These are phyloP conservation scores for Tridacna crocea DNA, from an alignment of 2,888 invertebrate genomes.

Conservation along the genomic window DNA sequence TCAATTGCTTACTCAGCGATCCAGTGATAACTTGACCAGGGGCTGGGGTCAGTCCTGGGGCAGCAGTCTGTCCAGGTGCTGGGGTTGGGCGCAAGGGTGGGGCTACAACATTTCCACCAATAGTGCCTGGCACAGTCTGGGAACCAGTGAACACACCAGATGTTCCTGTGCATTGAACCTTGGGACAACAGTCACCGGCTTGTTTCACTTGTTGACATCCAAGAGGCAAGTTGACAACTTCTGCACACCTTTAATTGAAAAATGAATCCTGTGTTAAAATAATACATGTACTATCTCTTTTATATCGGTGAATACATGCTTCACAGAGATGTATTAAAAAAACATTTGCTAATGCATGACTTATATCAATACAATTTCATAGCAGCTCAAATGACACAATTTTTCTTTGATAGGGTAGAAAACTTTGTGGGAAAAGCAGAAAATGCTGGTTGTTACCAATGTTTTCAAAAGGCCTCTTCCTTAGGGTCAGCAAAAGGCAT, in stretches of 20 bases:
- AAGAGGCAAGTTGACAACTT: slow-evolving; percentile 70
- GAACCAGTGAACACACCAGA: slow-evolving; percentile 71
- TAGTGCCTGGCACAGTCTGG: slow-evolving; percentile 68
- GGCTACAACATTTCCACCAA: slow-evolving; percentile 71
- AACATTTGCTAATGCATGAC: no score
- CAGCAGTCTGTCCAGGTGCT: slow-evolving; percentile 55
- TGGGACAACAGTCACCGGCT: slow-evolving; percentile 70
- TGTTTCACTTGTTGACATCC: slow-evolving; percentile 67
- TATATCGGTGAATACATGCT: no score
- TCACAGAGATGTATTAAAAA: no score
- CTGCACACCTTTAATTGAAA: slow-evolving; percentile 65
- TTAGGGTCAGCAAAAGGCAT: no score
- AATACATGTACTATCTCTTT: no score
- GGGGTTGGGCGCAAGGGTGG: slow-evolving; percentile 54
- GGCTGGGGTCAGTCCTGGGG: slow-evolving; percentile 53
- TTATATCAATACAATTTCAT: no score
- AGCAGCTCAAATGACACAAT: no score
- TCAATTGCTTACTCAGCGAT: slow-evolving; percentile 41
- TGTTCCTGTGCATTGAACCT: slow-evolving; percentile 64
- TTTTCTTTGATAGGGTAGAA: no score
- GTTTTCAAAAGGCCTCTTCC: no score
- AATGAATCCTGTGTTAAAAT: no score
- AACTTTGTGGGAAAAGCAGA: no score
- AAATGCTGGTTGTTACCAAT: no score
- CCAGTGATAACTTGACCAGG: slow-evolving; percentile 46